A percentile compares a stretch with the other conserved stretches of the same genome.
These are phyloP conservation scores for Phoxinus phoxinus DNA, from an alignment of 2,113 vertebrate genomes.

Conservation along the genomic window DNA sequence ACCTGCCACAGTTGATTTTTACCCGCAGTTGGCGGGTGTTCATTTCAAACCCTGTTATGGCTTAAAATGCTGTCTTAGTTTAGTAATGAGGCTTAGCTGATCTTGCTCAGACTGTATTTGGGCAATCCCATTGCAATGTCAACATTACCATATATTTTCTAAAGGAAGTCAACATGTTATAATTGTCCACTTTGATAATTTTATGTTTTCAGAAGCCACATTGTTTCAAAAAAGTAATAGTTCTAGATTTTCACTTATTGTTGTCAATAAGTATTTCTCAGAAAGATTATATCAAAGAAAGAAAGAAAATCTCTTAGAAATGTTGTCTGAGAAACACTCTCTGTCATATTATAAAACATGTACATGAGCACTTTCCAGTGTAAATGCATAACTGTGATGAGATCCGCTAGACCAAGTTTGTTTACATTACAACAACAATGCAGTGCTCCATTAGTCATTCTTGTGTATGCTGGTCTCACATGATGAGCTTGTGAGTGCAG, in stretches of 20 bases:
- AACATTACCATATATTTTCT: not conserved
- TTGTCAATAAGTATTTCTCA: not conserved
- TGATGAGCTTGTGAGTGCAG: conserved; percentile 19
- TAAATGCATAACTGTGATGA: conserved; percentile 9
- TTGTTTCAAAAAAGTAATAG: not conserved
- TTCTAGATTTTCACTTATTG: not conserved
- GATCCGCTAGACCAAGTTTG: not conserved
- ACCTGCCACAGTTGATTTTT: no score
- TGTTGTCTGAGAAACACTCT: conserved; percentile 2
- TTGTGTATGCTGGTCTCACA: conserved; percentile 33
- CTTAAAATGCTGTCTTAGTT: conserved; percentile 53
- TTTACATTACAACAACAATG: conserved; percentile 16
- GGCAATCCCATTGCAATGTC: not conserved
- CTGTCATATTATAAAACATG: conserved; percentile 14
- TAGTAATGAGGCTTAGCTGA: conserved; percentile 59
- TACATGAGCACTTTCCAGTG: conserved; percentile 17
- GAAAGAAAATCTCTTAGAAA: conserved; percentile 5
- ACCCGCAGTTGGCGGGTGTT: no score
- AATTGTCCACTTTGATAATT: not conserved
- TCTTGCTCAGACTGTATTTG: not conserved
- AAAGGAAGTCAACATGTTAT: not conserved
- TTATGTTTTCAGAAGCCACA: conserved; percentile 4
- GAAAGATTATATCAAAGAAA: not conserved
- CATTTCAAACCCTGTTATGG: conserved; percentile 10
- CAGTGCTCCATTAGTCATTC: conserved; percentile 3